These are phyloP conservation scores for Stigmatopora argus DNA, from an alignment of 2,113 vertebrate genomes.

Conservation along the genomic window DNA sequence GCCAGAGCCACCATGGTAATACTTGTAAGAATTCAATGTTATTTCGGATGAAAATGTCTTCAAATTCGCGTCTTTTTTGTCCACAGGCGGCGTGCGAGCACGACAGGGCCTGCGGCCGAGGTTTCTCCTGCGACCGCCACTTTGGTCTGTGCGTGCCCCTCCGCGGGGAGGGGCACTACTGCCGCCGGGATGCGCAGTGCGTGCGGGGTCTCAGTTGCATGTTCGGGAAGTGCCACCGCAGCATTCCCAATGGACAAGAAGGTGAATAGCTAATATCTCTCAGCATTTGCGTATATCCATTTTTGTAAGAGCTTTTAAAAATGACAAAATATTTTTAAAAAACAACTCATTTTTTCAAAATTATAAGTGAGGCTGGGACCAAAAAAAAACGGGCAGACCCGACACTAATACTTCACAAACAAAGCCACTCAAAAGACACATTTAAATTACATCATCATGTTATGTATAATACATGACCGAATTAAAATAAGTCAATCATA, in stretches of 20 bases:
- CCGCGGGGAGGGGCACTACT: conserved; percentile 72
- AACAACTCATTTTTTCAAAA: no score
- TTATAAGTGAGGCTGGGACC: no score
- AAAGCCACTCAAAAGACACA: no score
- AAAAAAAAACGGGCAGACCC: no score
- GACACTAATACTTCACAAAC: no score
- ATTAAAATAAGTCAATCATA: no score
- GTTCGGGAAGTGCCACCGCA: conserved; percentile 80
- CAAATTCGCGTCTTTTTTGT: neutral
- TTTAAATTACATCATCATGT: no score
- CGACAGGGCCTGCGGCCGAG: conserved; percentile 64
- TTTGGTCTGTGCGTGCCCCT: conserved; percentile 76
- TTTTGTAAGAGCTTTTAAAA: no score
- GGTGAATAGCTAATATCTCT: conserved; percentile 53
- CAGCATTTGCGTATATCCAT: no score
- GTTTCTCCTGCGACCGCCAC: conserved; percentile 79
- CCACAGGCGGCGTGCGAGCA: conserved; percentile 68
- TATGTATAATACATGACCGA: no score
- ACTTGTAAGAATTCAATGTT: neutral
- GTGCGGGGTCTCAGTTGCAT: conserved; percentile 77
- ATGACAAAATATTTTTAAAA: no score
- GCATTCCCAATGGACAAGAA: conserved; percentile 70
- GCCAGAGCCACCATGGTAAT: conserved; percentile 66
- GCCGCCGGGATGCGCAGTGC: conserved; percentile 77
- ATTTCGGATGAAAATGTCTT: neutral